These are phyloP conservation scores for Proisotoma minuta DNA, from an alignment of 2,888 invertebrate genomes.

Conservation along the genomic window DNA sequence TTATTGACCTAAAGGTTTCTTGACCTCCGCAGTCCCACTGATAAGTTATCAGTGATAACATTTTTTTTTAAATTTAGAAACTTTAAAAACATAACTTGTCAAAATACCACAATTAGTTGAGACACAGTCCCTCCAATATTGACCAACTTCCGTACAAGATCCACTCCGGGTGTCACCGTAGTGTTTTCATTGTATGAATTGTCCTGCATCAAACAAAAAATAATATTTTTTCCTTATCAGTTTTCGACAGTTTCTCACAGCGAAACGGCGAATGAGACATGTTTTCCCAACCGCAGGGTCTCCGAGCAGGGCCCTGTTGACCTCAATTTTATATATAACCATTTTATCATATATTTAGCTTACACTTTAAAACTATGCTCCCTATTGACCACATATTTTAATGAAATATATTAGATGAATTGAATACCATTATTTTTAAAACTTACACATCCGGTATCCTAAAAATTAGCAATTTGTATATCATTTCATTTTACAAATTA, in stretches of 20 bases:
- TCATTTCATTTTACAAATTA: too few relatives aligned
- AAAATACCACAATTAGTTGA: slow-evolving; percentile 41
- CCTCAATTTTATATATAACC: too few relatives aligned
- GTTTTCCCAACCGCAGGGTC: slow-evolving; percentile 42
- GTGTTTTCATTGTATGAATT: slow-evolving; percentile 37
- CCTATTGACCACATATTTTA: slow-evolving; percentile 6
- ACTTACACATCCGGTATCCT: too few relatives aligned
- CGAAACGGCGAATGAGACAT: slow-evolving; percentile 40
- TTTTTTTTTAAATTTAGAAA: not conserved
- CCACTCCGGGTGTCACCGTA: slow-evolving; percentile 41
- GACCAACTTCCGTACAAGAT: slow-evolving; percentile 42
- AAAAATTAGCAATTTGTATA: too few relatives aligned
- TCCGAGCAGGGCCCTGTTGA: slow-evolving; percentile 41
- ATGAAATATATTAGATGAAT: too few relatives aligned
- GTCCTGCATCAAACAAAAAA: slow-evolving; percentile 29
- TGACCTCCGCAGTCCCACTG: slow-evolving; percentile 33
- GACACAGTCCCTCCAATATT: slow-evolving; percentile 40
- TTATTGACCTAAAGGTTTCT: slow-evolving; percentile 41
- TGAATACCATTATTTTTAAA: too few relatives aligned
- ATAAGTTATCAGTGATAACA: not conserved
- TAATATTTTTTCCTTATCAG: slow-evolving; percentile 5
- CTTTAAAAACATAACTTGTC: not conserved
- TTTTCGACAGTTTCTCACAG: slow-evolving; percentile 24
- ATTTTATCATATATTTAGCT: too few relatives aligned
- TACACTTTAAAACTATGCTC: slow-evolving; percentile 45